Percentiles rank a stretch among this genome's conserved stretches.
Evolutionary conservation across 2,797 vertebrate genomes (phyloP).

Genomic region (Semotilus atromaculatus): DNA sequence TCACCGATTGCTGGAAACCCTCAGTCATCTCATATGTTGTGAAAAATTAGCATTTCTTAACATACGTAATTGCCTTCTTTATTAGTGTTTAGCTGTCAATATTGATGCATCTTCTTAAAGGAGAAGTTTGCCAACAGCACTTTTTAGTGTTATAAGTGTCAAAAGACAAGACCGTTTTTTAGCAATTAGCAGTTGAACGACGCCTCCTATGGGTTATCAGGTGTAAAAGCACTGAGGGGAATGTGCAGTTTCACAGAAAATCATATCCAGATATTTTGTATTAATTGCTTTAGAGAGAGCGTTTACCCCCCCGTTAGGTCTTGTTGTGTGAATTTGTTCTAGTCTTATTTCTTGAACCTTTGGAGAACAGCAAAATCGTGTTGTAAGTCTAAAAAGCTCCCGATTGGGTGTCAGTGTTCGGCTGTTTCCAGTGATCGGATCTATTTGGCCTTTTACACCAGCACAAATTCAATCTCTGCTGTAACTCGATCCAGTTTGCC

Average conservation of each 20-base stretch:
- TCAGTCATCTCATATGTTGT: constrained; percentile 4
- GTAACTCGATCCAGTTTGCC: constrained; percentile 47
- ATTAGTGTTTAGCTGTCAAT: neutral
- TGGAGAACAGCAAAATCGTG: neutral
- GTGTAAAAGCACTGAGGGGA: neutral
- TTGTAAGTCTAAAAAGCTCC: neutral
- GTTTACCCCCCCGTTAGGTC: neutral
- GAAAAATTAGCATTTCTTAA: neutral
- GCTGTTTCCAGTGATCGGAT: constrained; percentile 43
- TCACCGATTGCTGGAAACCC: neutral
- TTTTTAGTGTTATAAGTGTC: constrained; percentile 7
- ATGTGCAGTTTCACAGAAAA: neutral
- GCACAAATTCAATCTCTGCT: constrained; percentile 67
- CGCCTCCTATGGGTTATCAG: constrained; percentile 32
- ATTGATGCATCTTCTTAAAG: constrained; percentile 2
- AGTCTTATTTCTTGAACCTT: neutral
- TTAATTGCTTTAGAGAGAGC: neutral
- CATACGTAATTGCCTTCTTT: neutral
- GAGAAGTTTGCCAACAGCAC: neutral
- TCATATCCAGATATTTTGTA: neutral
- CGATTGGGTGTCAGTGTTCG: constrained; percentile 33
- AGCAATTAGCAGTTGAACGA: neutral
- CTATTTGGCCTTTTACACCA: constrained; percentile 61
- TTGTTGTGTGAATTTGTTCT: neutral
- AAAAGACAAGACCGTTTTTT: neutral